These are phyloP conservation scores for Catocala sponsa DNA, from an alignment of 2,888 invertebrate species.

Conservation along the genomic window DNA sequence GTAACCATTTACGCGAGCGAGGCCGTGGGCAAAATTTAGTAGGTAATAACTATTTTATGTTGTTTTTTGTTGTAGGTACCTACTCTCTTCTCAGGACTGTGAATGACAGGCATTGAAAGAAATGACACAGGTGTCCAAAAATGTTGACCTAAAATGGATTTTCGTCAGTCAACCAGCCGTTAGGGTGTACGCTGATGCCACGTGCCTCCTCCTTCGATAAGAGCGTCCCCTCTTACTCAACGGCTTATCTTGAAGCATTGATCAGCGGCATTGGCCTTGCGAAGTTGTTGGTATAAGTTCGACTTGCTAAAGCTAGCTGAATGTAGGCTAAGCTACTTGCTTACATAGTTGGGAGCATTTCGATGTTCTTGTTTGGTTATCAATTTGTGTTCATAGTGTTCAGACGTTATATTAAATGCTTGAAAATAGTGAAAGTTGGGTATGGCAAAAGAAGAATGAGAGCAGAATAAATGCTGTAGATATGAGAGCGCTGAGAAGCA, in stretches of 20 bases:
- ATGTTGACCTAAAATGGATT: constrained; percentile 34
- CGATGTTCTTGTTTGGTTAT: no score
- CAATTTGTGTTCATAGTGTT: not conserved
- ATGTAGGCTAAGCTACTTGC: not conserved
- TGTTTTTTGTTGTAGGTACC: no score
- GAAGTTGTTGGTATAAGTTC: constrained; percentile 26
- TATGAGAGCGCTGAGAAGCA: no score
- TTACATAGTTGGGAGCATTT: not conserved
- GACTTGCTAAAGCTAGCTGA: constrained; percentile 9
- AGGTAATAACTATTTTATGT: no score
- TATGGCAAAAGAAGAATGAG: no score
- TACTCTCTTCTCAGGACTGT: no score
- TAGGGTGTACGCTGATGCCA: constrained; percentile 43
- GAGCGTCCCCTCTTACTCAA: constrained; percentile 31
- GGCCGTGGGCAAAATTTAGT: no score
- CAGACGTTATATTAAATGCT: no score
- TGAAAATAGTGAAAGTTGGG: no score
- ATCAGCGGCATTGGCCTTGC: constrained; percentile 54
- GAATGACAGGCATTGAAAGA: not conserved
- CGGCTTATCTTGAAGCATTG: constrained; percentile 36
- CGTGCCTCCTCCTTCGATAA: constrained; percentile 57
- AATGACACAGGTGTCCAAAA: constrained; percentile 5
- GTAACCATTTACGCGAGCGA: no score
- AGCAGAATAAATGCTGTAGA: no score
- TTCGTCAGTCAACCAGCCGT: constrained; percentile 29